A percentile compares a stretch with the other conserved stretches of the same genome.
Evolutionary conservation across 2,113 vertebrate species (phyloP).

Genomic region (Bubo scandiacus): DNA sequence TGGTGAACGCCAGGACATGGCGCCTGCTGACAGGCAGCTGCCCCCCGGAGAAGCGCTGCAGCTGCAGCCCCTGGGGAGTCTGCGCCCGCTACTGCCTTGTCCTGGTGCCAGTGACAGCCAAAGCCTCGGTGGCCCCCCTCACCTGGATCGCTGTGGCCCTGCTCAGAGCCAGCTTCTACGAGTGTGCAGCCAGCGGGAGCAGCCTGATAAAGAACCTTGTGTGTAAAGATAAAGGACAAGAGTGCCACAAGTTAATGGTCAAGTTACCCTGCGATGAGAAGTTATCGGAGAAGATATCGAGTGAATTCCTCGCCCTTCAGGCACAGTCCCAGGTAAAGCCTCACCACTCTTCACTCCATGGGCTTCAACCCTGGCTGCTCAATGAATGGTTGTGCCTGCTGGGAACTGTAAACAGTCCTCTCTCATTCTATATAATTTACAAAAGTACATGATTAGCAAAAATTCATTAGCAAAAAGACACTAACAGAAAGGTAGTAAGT

Average conservation of each 20-base stretch:
- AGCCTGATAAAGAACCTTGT: rapidly evolving
- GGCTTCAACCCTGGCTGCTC: neutral
- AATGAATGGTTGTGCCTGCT: neutral
- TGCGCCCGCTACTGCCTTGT: rapidly evolving
- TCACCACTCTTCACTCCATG: rapidly evolving
- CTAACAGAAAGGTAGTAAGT: neutral
- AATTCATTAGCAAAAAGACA: neutral
- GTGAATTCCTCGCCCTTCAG: slow-evolving; percentile 23
- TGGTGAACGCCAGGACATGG: slow-evolving; percentile 65
- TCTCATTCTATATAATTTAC: rapidly evolving
- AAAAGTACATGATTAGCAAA: rapidly evolving
- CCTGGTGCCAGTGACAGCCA: neutral
- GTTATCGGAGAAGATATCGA: rapidly evolving
- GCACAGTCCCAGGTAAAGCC: slow-evolving; percentile 81
- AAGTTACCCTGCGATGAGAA: slow-evolving; percentile 64
- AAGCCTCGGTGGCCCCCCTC: slow-evolving; percentile 67
- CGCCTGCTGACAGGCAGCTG: slow-evolving; percentile 71
- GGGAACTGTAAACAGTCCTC: neutral
- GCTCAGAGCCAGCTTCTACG: slow-evolving; percentile 73
- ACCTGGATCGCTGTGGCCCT: slow-evolving; percentile 80
- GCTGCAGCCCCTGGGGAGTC: neutral
- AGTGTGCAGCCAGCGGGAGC: slow-evolving; percentile 70
- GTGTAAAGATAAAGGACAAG: neutral
- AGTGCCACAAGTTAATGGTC: slow-evolving; percentile 24
- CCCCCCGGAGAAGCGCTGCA: rapidly evolving